phyloP scores from a whole-genome alignment of 1,140 invertebrate genomes.

The Lasioglossum baleicum region DNA sequence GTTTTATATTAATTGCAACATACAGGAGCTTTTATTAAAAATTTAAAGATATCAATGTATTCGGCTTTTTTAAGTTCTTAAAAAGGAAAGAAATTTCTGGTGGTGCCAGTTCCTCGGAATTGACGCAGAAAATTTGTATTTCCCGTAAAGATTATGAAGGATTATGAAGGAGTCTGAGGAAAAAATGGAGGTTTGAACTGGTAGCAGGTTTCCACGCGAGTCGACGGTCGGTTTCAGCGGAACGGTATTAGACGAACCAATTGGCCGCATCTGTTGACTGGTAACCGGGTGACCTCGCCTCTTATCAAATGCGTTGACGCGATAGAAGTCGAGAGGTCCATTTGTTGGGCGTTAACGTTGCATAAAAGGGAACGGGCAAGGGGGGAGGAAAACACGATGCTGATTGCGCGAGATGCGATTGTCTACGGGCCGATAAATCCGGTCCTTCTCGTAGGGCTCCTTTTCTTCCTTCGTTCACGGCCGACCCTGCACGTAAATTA shows the following conservation, averaged over 20 bases:
- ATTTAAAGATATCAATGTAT: no score
- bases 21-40: no score
- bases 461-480: slow-evolving; percentile 30
- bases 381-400: slow-evolving; percentile 40
- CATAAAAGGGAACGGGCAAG: slow-evolving; percentile 35
- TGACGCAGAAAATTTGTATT: no score
- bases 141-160: no score
- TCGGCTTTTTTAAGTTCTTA: no score
- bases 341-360: slow-evolving; percentile 62
- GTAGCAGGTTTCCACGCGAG: neutral
- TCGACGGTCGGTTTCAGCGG: slow-evolving; percentile 4
- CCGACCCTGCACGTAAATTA: slow-evolving; percentile 36
- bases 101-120: no score
- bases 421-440: slow-evolving; percentile 37
- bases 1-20: no score
- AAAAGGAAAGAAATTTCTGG: no score
- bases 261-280: slow-evolving; percentile 67
- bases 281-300: slow-evolving; percentile 69
- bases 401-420: slow-evolving; percentile 44
- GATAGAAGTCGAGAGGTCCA: slow-evolving; percentile 67
- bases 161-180: no score
- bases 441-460: slow-evolving; percentile 28
- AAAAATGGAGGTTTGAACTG: neutral
- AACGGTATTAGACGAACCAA: slow-evolving; percentile 57
- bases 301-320: slow-evolving; percentile 71